Percentiles rank a stretch among this genome's conserved stretches.
These are phyloP conservation scores for Alligator mississippiensis DNA, from an alignment of 2,113 vertebrate genomes.

Conservation along the genomic window DNA sequence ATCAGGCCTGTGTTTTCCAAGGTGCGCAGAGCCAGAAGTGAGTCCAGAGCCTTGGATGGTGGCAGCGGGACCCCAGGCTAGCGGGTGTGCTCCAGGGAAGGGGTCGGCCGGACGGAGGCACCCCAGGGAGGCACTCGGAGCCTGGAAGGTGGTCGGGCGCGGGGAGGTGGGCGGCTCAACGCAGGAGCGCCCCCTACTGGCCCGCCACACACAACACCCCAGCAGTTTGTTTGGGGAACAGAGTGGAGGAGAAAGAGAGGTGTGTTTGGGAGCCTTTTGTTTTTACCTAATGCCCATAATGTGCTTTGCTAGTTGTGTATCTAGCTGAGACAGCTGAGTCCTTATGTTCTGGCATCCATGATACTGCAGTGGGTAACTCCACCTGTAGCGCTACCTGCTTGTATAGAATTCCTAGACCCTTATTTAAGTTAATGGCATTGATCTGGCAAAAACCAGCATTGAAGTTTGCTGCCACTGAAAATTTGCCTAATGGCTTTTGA, in stretches of 20 bases:
- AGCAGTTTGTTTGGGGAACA: background rate
- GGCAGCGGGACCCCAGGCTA: no score
- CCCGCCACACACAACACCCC: background rate
- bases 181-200: no score
- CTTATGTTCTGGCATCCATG: accelerated
- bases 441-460: background rate
- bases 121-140: no score
- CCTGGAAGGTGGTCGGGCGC: no score
- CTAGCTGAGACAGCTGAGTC: background rate
- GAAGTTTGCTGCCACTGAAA: background rate
- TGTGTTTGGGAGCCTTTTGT: background rate
- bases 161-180: no score
- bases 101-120: no score
- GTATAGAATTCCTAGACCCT: background rate
- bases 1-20: no score
- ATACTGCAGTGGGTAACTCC: accelerated
- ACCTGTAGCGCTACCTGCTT: accelerated
- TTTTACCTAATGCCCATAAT: background rate
- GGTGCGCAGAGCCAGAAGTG: no score
- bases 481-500: background rate
- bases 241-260: background rate
- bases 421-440: background rate
- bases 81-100: no score
- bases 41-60: no score
- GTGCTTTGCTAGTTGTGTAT: background rate